Percentiles rank a stretch among this genome's conserved stretches.
Conservation (phyloP, 2,113 vertebrate species). For the Nesogale talazaci region DNA sequence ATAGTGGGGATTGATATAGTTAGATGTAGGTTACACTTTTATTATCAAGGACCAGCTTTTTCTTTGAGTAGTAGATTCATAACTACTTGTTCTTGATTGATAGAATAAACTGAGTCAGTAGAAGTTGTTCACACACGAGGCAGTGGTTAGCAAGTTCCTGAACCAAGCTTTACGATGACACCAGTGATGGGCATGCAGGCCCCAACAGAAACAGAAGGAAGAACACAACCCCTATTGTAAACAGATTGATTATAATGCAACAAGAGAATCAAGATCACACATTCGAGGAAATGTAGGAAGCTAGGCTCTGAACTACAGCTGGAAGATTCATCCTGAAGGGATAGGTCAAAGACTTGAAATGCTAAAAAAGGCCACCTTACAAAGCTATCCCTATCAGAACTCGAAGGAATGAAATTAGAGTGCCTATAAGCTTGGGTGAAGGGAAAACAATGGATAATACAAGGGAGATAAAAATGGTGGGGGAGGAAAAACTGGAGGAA, state of each 20-base stretch:
- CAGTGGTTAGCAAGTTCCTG: not conserved
- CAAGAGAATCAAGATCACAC: not conserved
- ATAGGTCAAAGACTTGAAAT: not conserved
- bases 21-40: not conserved
- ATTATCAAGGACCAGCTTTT: not conserved
- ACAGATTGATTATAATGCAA: not conserved
- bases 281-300: not conserved
- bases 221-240: not conserved
- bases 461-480: too few species aligned
- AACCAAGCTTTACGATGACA: not conserved
- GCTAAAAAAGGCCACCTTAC: not conserved
- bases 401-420: not conserved
- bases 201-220: not conserved
- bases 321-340: not conserved
- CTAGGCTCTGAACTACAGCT: not conserved
- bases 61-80: not conserved
- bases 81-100: conserved; percentile 6
- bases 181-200: not conserved
- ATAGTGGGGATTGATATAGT: too few species aligned
- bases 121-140: not conserved
- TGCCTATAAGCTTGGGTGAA: too few species aligned
- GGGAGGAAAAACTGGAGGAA: too few species aligned
- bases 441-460: too few species aligned
- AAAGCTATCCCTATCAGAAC: not conserved
- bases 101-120: not conserved